Evolutionary conservation across 2,113 vertebrate species (phyloP).

Genomic region (Andinoacara biseriatus): DNA sequence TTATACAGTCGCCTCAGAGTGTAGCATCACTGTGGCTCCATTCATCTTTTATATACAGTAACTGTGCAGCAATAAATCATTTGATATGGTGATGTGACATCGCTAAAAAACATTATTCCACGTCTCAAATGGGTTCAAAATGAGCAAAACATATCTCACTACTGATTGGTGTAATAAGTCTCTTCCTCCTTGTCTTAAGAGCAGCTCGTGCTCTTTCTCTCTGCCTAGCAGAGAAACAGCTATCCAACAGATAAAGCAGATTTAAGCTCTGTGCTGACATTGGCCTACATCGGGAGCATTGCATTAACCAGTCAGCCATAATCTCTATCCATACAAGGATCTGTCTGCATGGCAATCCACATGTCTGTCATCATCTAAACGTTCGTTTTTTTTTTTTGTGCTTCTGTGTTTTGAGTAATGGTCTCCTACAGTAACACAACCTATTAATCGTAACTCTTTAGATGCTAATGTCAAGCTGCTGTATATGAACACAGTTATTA

Average conservation of each 20-base stretch:
- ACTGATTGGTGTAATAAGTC: too few relatives aligned
- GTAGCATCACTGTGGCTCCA: too few relatives aligned
- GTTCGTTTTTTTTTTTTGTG: not conserved
- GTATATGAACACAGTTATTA: not conserved
- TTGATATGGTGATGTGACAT: not conserved
- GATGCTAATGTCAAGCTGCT: not conserved
- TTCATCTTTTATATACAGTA: too few relatives aligned
- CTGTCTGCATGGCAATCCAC: not conserved
- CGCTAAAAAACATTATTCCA: not conserved
- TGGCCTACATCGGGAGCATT: conserved; percentile 32
- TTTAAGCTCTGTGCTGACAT: conserved; percentile 50
- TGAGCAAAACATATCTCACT: too few relatives aligned
- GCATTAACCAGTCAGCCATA: conserved; percentile 32
- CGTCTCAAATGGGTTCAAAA: not conserved
- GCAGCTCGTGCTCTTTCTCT: not conserved
- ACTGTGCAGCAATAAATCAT: too few relatives aligned
- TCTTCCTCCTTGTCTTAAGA: too few relatives aligned
- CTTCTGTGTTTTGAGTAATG: not conserved
- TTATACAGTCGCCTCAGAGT: too few relatives aligned
- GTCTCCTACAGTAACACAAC: too few relatives aligned
- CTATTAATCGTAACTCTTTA: not conserved
- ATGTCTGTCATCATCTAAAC: not conserved
- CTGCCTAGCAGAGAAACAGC: not conserved
- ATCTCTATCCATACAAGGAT: conserved; percentile 27
- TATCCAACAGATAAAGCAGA: conserved; percentile 46